Evolutionary conservation across 2,888 invertebrate species (phyloP).

Genomic region (Drosophila paranaensis): DNA sequence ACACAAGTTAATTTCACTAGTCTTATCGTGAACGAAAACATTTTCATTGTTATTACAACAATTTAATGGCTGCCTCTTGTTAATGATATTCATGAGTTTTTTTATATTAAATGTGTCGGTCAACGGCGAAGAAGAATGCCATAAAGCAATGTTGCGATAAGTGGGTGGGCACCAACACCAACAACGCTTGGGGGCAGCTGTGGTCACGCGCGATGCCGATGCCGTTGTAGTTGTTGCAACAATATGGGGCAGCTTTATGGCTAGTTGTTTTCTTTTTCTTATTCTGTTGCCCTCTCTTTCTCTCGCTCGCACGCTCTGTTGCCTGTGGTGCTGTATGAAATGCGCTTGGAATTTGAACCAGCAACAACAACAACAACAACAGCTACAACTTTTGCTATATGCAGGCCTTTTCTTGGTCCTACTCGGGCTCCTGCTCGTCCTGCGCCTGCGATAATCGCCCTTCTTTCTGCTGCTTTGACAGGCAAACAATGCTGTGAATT

Average conservation of each 20-base stretch:
- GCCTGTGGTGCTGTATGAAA: slow-evolving; percentile 75
- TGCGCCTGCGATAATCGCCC: slow-evolving; percentile 78
- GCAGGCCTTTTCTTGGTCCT: slow-evolving; percentile 56
- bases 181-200: slow-evolving; percentile 54
- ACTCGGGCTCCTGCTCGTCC: slow-evolving; percentile 54
- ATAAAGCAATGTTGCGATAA: slow-evolving; percentile 54
- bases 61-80: slow-evolving; percentile 41
- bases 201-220: slow-evolving; percentile 70
- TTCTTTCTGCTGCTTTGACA: slow-evolving; percentile 70
- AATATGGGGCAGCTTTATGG: slow-evolving; percentile 73
- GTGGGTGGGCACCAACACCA: slow-evolving; percentile 56
- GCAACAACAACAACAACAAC: slow-evolving; percentile 54
- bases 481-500: slow-evolving; percentile 83
- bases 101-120: slow-evolving; percentile 46
- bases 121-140: slow-evolving; percentile 44
- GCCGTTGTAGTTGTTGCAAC: slow-evolving; percentile 32
- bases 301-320: neutral
- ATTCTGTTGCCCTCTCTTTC: slow-evolving; percentile 26
- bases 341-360: slow-evolving; percentile 77
- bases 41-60: slow-evolving; percentile 49
- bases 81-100: slow-evolving; percentile 77
- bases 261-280: slow-evolving; percentile 33
- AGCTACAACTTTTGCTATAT: slow-evolving; percentile 36
- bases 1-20: slow-evolving; percentile 17
- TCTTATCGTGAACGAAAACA: slow-evolving; percentile 32